Evolutionary conservation across 2,113 vertebrate species (phyloP), one percentile per base, ranked within the genome.

Genomic region (Ammodytes marinus): DNA sequence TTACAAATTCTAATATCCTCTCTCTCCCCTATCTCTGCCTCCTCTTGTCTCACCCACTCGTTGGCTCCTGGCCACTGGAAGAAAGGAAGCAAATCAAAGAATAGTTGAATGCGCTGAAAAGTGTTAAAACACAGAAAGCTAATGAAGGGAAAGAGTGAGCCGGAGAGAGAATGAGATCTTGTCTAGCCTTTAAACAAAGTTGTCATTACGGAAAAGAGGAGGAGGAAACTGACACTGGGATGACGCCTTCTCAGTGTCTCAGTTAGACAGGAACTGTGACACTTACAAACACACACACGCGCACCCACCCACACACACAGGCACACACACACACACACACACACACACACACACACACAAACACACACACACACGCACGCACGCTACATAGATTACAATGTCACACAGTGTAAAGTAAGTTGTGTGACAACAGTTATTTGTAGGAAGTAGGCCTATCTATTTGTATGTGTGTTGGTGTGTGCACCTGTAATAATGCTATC

Each of bases 101-200:
- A 64, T 14, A 42, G 69, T 15, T 1, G 17, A 69, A 50, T 50
- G 19, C 6, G 46, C 43, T 72, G 69, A 53, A 77, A 66, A 66
- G 68, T 76, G 49, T 27, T 27, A 27, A 78, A 82, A 78, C 55
- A 55, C 37, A 37, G 13, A 6, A 40, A 59, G 79, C 59, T 74
- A 72, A 84, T 53, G 6, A 27, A 66, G 9, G 11, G 35, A 74
- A 53, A 80, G 37, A 70, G 54, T 27, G 47, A 71, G 82, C 83
- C 54, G 77, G 50, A 55, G 1, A 67, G 59, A 57, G 78, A 58
- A 82, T 46, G 43, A 74, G 57, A 80, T 79, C 27, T 67, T 67
- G 72, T 63, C 72, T 35, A 58, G 66, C 79, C n/a, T 53, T 69
- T 85, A 83, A 87, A 87, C 74, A 83, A 86, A 91, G 85, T 86